Conservation (phyloP, 2,797 vertebrate species). For the Muraenolepis orangiensis region DNA sequence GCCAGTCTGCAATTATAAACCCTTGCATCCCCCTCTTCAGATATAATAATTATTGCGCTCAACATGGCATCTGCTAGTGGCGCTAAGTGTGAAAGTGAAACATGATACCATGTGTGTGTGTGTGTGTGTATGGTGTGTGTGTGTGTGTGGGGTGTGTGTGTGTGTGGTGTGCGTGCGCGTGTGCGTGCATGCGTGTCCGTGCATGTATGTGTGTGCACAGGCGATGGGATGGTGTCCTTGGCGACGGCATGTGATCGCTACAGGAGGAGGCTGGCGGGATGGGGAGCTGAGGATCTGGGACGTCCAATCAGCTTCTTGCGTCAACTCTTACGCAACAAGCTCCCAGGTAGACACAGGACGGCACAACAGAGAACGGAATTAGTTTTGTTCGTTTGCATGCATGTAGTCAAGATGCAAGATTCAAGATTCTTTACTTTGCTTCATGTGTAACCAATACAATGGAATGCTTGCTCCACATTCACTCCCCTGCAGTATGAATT, state of each 20-base stretch:
- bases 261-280: conserved; percentile 77
- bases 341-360: conserved; percentile 71
- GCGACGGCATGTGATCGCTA: conserved; percentile 69
- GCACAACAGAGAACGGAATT: background rate
- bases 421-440: too few species aligned
- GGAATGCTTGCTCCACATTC: too few species aligned
- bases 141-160: background rate
- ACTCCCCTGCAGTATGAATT: too few species aligned
- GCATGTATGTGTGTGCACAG: conserved; percentile 45
- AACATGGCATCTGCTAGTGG: too few species aligned
- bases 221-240: conserved; percentile 81
- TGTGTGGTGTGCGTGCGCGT: background rate
- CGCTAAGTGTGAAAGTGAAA: too few species aligned
- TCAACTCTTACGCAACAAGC: conserved; percentile 64
- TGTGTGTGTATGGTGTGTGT: too few species aligned
- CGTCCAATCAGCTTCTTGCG: conserved; percentile 57
- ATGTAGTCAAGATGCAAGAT: too few species aligned
- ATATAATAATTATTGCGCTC: too few species aligned
- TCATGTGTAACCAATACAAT: too few species aligned
- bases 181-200: background rate
- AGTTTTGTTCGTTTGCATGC: background rate
- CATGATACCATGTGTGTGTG: too few species aligned
- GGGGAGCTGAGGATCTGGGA: conserved; percentile 76
- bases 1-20: too few species aligned
- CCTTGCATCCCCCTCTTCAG: too few species aligned